Percentiles rank a stretch among this genome's conserved stretches.
Evolutionary conservation across 2,113 vertebrate genomes (phyloP).

Genomic region (Pontoporia blainvillei): DNA sequence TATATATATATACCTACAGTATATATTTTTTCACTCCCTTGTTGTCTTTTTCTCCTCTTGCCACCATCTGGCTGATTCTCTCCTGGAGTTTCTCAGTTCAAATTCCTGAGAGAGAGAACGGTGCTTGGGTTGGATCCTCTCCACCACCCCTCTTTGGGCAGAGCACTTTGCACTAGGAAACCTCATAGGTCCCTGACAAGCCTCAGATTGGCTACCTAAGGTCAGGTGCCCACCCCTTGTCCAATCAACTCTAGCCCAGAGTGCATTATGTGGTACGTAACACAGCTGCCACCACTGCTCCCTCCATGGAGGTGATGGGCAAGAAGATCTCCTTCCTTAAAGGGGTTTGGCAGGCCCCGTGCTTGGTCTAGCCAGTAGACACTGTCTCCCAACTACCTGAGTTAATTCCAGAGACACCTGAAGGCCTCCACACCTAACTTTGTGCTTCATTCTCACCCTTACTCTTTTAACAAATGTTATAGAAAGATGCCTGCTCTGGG

Average conservation of each 20-base stretch:
- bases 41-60: not conserved
- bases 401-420: not conserved
- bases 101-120: not conserved
- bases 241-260: not conserved
- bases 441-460: not conserved
- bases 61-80: not conserved
- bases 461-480: not conserved
- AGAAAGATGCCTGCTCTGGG: not conserved
- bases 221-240: not conserved
- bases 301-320: not conserved
- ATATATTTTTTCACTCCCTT: not conserved
- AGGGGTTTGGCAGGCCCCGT: not conserved
- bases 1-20: not conserved
- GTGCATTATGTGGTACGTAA: not conserved
- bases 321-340: not conserved
- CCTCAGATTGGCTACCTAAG: not conserved
- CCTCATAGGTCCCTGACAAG: not conserved
- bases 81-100: not conserved
- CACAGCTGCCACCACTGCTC: not conserved
- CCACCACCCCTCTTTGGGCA: not conserved
- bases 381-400: not conserved
- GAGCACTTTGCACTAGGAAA: not conserved
- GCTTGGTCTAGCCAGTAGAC: not conserved
- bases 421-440: not conserved
- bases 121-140: not conserved